These are phyloP conservation scores for Apteryx mantelli DNA, from an alignment of 2,113 vertebrate genomes.

Conservation along the genomic window DNA sequence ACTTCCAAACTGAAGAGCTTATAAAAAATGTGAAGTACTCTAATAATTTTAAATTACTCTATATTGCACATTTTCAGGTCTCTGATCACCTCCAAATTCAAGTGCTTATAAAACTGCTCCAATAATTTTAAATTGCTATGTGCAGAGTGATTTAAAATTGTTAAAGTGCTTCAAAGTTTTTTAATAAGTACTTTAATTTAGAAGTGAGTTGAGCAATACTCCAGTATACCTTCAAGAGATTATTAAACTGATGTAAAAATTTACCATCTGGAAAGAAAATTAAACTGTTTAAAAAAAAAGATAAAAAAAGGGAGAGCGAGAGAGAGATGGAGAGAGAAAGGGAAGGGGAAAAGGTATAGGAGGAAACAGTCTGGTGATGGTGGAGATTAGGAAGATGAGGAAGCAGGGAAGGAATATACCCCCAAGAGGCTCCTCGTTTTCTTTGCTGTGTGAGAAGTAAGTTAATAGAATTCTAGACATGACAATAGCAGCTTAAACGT, in stretches of 20 bases:
- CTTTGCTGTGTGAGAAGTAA: background rate
- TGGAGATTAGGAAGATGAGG: background rate
- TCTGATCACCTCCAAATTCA: slow-evolving; percentile 82
- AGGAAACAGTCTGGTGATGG: background rate
- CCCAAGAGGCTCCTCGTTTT: background rate
- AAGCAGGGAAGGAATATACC: background rate
- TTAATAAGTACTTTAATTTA: slow-evolving; percentile 81
- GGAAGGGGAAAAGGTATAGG: background rate
- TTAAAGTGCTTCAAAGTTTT: slow-evolving; percentile 81
- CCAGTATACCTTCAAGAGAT: slow-evolving; percentile 74
- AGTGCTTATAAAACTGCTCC: slow-evolving; percentile 79
- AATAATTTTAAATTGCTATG: slow-evolving; percentile 82
- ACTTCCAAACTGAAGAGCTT: slow-evolving; percentile 74
- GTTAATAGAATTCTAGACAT: background rate
- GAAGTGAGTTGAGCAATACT: slow-evolving; percentile 75
- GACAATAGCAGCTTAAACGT: background rate
- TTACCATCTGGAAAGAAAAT: slow-evolving; percentile 74
- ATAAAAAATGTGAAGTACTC: slow-evolving; percentile 77
- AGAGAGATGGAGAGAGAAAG: background rate
- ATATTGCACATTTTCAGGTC: slow-evolving; percentile 76
- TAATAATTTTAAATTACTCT: slow-evolving; percentile 82
- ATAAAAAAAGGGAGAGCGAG: background rate
- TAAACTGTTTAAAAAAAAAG: background rate
- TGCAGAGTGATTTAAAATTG: slow-evolving; percentile 79
- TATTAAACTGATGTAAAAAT: slow-evolving; percentile 70